phyloP scores from a whole-genome alignment of 1,140 invertebrate genomes.

The Papilio xuthus region DNA sequence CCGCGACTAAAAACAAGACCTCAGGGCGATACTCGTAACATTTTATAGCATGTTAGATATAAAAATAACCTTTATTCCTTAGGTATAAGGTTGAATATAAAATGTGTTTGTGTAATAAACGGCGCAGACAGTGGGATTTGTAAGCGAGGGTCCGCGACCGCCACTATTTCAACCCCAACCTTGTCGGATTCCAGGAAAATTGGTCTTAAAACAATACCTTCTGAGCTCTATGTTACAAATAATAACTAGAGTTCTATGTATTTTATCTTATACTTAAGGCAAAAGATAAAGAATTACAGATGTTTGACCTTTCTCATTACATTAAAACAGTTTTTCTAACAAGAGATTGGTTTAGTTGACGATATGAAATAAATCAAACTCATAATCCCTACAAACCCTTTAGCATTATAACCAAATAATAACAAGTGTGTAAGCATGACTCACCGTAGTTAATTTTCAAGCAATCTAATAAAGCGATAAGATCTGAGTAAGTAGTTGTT shows the following conservation, averaged over 20 bases:
- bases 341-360: background rate
- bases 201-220: slow-evolving; percentile 43
- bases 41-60: slow-evolving; percentile 32
- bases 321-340: background rate
- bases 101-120: slow-evolving; percentile 42
- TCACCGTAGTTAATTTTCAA: slow-evolving; percentile 2
- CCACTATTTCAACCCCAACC: slow-evolving; percentile 54
- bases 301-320: background rate
- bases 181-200: slow-evolving; percentile 56
- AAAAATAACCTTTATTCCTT: slow-evolving; percentile 41
- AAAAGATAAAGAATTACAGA: background rate
- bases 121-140: slow-evolving; percentile 51
- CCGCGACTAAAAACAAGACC: slow-evolving; percentile 8
- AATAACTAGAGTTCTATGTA: background rate
- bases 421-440: slow-evolving; percentile 18
- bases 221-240: background rate
- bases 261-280: background rate
- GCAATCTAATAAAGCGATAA: slow-evolving; percentile 31
- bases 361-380: background rate
- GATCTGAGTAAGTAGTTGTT: background rate
- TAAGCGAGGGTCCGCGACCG: slow-evolving; percentile 51
- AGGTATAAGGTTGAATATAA: slow-evolving; percentile 36
- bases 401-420: background rate
- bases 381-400: background rate
- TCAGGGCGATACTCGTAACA: slow-evolving; percentile 1